Conservation (phyloP, 2,888 invertebrate species). For the Caenorhabditis sulstoni region DNA sequence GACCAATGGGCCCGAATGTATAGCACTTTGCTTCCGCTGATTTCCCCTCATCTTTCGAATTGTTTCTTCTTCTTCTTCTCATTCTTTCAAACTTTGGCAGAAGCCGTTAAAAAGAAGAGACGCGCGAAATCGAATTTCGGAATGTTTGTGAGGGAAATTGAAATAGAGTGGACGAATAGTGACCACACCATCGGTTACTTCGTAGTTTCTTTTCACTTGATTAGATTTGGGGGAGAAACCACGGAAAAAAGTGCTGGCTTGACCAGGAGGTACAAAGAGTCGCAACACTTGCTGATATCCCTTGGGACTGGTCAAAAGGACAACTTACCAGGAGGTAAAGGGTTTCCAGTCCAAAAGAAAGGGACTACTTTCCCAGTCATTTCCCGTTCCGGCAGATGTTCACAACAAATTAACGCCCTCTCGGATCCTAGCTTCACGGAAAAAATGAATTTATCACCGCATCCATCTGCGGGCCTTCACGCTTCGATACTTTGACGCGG, state of each 20-base stretch:
- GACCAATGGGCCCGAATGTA: slow-evolving; percentile 51
- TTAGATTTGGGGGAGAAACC: slow-evolving; percentile 42
- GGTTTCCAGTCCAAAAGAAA: not conserved
- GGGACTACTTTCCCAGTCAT: not conserved
- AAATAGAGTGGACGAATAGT: slow-evolving; percentile 53
- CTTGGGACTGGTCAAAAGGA: slow-evolving; percentile 21
- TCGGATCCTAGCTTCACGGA: slow-evolving; percentile 15
- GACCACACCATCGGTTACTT: slow-evolving; percentile 41
- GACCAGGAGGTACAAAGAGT: slow-evolving; percentile 40
- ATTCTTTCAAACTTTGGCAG: slow-evolving; percentile 47
- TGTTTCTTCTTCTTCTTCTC: slow-evolving; percentile 38
- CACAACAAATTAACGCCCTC: slow-evolving; percentile 14
- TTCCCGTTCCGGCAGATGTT: slow-evolving; percentile 19
- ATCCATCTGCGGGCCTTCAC: slow-evolving; percentile 57
- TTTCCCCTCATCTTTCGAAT: slow-evolving; percentile 27
- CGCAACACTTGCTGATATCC: not conserved
- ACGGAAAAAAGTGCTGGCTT: slow-evolving; percentile 43
- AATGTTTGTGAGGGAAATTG: slow-evolving; percentile 53
- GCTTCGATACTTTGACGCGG: slow-evolving; percentile 49
- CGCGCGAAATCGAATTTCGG: slow-evolving; percentile 55
- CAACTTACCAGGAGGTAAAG: not conserved
- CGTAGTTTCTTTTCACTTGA: slow-evolving; percentile 44
- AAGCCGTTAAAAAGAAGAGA: slow-evolving; percentile 16
- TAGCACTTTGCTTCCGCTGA: slow-evolving; percentile 51
- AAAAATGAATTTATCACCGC: slow-evolving; percentile 54